phyloP scores from a whole-genome alignment of 2,113 vertebrate genomes.

The Pitta sordida region DNA sequence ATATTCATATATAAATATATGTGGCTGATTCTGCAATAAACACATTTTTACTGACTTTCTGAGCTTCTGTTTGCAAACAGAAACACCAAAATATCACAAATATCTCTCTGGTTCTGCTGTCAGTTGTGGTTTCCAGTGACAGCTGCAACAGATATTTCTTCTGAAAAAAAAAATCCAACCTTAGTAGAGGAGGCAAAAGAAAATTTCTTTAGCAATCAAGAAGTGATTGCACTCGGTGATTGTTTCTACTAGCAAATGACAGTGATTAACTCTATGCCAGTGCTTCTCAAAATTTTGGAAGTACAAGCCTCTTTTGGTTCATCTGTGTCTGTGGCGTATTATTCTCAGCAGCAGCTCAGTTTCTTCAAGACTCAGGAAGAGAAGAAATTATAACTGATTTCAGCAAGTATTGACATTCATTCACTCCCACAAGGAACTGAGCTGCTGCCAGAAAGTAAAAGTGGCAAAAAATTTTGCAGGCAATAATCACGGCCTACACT shows the following conservation, averaged over 20 bases:
- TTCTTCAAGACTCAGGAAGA: conserved; percentile 32
- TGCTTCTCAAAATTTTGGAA: background rate
- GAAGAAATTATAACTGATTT: conserved; percentile 14
- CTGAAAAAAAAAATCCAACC: background rate
- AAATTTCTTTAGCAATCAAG: conserved; percentile 12
- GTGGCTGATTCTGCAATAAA: background rate
- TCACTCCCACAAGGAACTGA: conserved; percentile 40
- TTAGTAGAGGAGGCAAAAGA: background rate
- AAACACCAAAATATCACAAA: conserved; percentile 1
- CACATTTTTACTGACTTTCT: background rate
- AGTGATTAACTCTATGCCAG: conserved; percentile 1
- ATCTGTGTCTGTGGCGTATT: background rate
- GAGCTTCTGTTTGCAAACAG: background rate
- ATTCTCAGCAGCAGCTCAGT: background rate
- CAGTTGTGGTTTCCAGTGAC: background rate
- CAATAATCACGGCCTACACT: background rate
- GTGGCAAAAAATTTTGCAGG: background rate
- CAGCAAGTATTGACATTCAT: background rate
- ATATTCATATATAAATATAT: background rate
- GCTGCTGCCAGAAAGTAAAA: conserved; percentile 13
- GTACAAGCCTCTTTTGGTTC: background rate
- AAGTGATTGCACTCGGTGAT: conserved; percentile 17
- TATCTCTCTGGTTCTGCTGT: background rate
- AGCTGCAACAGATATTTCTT: conserved; percentile 31
- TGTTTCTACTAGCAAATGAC: conserved; percentile 44